These are phyloP conservation scores for Petrocephalus zakoni DNA, from an alignment of 2,113 vertebrate species.

Conservation along the genomic window DNA sequence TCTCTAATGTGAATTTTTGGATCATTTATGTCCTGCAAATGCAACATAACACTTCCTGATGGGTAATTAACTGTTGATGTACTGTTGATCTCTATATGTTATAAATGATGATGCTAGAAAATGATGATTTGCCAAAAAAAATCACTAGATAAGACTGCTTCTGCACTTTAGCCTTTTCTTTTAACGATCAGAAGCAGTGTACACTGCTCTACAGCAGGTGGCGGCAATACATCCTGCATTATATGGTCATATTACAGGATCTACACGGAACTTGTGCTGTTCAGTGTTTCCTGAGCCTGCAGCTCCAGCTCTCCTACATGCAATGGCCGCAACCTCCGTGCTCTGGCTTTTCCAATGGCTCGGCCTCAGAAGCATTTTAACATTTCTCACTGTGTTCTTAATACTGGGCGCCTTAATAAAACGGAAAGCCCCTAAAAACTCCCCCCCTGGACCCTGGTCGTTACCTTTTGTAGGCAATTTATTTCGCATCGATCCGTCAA, in stretches of 20 bases:
- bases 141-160: too few relatives aligned
- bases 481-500: neutral
- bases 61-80: too few relatives aligned
- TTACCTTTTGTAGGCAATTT: neutral
- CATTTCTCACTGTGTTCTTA: too few relatives aligned
- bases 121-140: too few relatives aligned
- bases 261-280: neutral
- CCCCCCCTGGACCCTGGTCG: neutral
- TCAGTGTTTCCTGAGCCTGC: neutral
- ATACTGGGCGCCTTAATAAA: conserved; percentile 48
- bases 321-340: too few relatives aligned
- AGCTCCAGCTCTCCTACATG: neutral
- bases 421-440: conserved; percentile 35
- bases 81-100: too few relatives aligned
- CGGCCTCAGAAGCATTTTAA: too few relatives aligned
- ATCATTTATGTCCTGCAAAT: neutral
- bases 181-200: too few relatives aligned
- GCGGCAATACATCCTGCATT: neutral
- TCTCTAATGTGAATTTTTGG: neutral
- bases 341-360: too few relatives aligned
- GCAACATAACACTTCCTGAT: neutral
- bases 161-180: too few relatives aligned
- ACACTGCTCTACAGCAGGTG: too few relatives aligned
- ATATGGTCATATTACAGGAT: neutral
- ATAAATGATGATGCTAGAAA: too few relatives aligned